These are phyloP conservation scores for Caenorhabditis briggsae DNA, from an alignment of 1,140 invertebrate species.

Conservation along the genomic window DNA sequence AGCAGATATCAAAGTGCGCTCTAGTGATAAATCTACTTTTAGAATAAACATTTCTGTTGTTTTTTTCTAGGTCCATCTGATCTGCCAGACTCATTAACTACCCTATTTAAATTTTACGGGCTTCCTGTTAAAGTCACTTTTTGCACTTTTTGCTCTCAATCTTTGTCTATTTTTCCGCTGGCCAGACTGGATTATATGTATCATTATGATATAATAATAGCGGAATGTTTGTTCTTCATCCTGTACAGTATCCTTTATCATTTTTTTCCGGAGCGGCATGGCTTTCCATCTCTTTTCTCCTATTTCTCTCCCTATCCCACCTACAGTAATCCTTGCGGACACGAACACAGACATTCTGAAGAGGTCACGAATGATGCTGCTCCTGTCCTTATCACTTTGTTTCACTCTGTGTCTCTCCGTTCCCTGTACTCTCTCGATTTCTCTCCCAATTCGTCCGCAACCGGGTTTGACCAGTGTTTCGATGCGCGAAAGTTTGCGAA, in stretches of 20 bases:
- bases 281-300: not conserved
- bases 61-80: not conserved
- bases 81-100: not conserved
- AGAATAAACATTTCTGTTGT: not conserved
- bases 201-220: constrained; percentile 11
- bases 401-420: not conserved
- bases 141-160: constrained; percentile 18
- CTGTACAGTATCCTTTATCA: not conserved
- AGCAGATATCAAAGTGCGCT: not conserved
- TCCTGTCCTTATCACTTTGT: constrained; percentile 3
- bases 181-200: constrained; percentile 1
- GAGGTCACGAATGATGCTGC: constrained; percentile 44
- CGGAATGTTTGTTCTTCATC: constrained; percentile 18
- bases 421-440: not conserved
- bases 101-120: not conserved
- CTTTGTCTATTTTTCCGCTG: not conserved
- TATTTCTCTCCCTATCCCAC: not conserved
- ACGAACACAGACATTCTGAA: constrained; percentile 41
- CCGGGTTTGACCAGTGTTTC: constrained; percentile 28
- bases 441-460: not conserved
- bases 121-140: constrained; percentile 15
- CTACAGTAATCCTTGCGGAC: not conserved
- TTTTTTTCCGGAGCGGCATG: not conserved
- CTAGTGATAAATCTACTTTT: not conserved
- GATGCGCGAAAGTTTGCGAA: constrained; percentile 40